A percentile compares a stretch with the other conserved stretches of the same genome.
These are phyloP conservation scores for Mystacides longicornis DNA, from an alignment of 2,888 invertebrate genomes.

Conservation along the genomic window DNA sequence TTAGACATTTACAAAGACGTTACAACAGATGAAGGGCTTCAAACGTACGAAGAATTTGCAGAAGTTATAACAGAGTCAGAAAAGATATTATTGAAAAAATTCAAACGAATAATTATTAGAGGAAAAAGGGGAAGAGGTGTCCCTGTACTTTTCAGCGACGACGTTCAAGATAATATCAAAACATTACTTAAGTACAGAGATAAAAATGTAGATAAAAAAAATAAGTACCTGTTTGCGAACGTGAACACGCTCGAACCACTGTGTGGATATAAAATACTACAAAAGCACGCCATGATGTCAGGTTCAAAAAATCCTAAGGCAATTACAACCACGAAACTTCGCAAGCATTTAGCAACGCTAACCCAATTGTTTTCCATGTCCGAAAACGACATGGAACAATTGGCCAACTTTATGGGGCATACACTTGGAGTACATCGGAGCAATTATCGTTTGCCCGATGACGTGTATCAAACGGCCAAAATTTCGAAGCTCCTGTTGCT, in stretches of 20 bases:
- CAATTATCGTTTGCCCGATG: background rate
- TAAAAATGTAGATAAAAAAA: background rate
- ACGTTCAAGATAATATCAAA: background rate
- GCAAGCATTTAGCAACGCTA: background rate
- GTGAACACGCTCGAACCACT: background rate
- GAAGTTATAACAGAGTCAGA: constrained; percentile 2
- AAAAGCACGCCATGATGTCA: constrained; percentile 4
- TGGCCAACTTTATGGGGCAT: background rate
- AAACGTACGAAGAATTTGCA: constrained; percentile 6
- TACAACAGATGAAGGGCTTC: constrained; percentile 1
- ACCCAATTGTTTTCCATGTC: background rate
- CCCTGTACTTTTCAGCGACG: background rate
- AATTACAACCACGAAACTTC: background rate
- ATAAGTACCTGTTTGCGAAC: background rate
- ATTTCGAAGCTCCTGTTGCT: constrained; percentile 2
- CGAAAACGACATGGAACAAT: background rate
- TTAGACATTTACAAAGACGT: background rate
- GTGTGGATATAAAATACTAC: background rate
- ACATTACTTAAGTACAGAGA: background rate
- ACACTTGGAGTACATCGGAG: background rate
- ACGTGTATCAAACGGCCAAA: constrained; percentile 3
- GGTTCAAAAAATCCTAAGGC: constrained; percentile 4
- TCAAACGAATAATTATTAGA: constrained; percentile 2
- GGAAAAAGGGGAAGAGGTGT: constrained; percentile 6
- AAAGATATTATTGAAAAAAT: constrained; percentile 4